Base-by-base conservation (phyloP, 2,888 invertebrate genomes). In the Bruchidius siliquastri region DNA sequence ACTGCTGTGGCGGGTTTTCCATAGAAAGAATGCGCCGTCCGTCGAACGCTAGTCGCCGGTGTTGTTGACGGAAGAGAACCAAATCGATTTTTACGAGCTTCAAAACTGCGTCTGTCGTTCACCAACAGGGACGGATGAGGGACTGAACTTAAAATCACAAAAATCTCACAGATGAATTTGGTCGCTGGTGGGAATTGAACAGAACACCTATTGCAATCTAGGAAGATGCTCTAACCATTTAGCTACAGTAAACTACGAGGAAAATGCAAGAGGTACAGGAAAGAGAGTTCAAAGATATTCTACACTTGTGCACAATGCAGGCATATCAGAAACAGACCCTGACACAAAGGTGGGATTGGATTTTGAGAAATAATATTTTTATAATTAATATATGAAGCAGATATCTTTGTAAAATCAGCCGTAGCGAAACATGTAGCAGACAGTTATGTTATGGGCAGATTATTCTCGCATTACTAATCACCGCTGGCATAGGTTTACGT, bases 51-150 rank as follows among this genome's bases (percentile, higher is more conserved):
- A 13, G 49, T 49, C 49, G 49, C 49, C 49, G 49, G 49, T 49
- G 49, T 49, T 73, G 73, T 69, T 77, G 78, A 78, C 79, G 77
- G 76, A 77, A 84, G 49, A 49, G 49, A 85, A 85, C 84, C 84
- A 84, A 86, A 74, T 87, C 87, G 87, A 87, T 87, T 87, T 87
- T 87, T 87, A 87, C 87, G 86, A 86, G 87, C 86, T 85, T 85
- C 84, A 72, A 72, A 67, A 74, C 68, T 74, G 74, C 72, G 74
- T 74, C 72, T 74, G 71, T 71, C 71, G 74, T 72, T 72, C 71
- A 69, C 71, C 71, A 67, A 72, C 74, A 74, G 74, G 71, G 72
- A 71, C 74, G 74, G 71, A 74, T 26, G n/a, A n/a, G n/a, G n/a
- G n/a, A n/a, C n/a, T n/a, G n/a, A n/a, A n/a, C n/a, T n/a, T n/a